Conservation (phyloP, 2,797 vertebrate genomes). For the Rhabdomys pumilio region DNA sequence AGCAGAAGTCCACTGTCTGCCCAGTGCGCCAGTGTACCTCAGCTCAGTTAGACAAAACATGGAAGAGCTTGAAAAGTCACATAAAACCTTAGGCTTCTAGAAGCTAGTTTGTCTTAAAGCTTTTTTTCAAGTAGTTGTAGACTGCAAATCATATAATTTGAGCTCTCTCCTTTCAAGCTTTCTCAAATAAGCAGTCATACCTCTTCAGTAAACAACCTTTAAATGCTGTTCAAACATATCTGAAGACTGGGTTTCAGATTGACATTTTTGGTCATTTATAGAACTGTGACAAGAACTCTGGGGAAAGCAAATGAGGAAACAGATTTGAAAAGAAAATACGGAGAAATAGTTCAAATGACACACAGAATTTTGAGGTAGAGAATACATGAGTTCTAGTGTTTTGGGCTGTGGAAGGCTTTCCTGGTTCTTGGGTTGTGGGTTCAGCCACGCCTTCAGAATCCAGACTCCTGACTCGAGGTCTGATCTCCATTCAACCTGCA, state of each 20-base stretch:
- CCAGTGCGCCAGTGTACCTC: constrained; percentile 41
- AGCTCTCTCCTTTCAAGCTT: constrained; percentile 65
- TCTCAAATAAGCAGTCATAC: constrained; percentile 77
- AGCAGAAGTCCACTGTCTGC: constrained; percentile 78
- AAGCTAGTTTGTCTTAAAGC: constrained; percentile 60
- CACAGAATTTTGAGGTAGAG: constrained; percentile 53
- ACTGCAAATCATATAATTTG: constrained; percentile 71
- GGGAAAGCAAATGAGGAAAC: constrained; percentile 54
- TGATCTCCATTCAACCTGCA: too few relatives aligned
- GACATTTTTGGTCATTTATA: constrained; percentile 66
- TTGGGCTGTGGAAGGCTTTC: too few relatives aligned
- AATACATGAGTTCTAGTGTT: background rate
- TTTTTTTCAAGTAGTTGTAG: constrained; percentile 79
- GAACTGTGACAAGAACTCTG: constrained; percentile 27
- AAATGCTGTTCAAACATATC: constrained; percentile 78
- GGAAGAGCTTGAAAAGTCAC: constrained; percentile 53
- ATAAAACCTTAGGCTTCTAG: constrained; percentile 63
- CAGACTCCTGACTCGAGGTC: too few relatives aligned
- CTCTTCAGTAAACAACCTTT: constrained; percentile 82
- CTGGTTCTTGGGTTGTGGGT: too few relatives aligned
- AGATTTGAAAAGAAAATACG: constrained; percentile 45
- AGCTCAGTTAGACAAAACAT: constrained; percentile 73
- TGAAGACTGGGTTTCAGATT: constrained; percentile 63
- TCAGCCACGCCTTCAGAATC: too few relatives aligned
- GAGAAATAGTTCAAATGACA: constrained; percentile 16